These are phyloP conservation scores for Rallus crepitans DNA, from an alignment of 2,797 vertebrate species.

Conservation along the genomic window DNA sequence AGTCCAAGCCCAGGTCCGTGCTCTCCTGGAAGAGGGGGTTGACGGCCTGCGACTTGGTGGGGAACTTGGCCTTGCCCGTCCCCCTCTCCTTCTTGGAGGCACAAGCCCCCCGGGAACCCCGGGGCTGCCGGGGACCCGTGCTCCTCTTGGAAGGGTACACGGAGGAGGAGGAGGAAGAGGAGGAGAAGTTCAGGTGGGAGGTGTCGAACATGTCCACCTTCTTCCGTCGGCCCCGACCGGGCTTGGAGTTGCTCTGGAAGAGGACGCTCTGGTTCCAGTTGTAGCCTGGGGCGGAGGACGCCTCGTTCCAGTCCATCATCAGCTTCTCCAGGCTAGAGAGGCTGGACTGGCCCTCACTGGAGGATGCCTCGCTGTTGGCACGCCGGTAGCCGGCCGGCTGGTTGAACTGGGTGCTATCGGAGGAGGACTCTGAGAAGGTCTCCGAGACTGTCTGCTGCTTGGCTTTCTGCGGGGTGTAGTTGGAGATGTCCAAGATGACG, in stretches of 20 bases:
- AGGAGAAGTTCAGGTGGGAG: constrained; percentile 84
- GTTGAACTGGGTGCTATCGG: constrained; percentile 95
- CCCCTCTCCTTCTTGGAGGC: constrained; percentile 92
- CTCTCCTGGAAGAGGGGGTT: constrained; percentile 90
- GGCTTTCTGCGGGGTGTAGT: constrained; percentile 98
- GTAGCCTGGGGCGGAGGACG: constrained; percentile 92
- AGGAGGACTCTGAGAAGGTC: constrained; percentile 95
- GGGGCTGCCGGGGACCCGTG: constrained; percentile 87
- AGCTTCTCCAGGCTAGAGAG: constrained; percentile 97
- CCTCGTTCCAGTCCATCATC: constrained; percentile 99
- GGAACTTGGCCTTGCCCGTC: constrained; percentile 89
- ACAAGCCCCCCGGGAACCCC: constrained; percentile 88
- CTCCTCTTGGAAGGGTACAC: constrained; percentile 88
- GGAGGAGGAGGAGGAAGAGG: constrained; percentile 85
- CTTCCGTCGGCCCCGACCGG: constrained; percentile 93
- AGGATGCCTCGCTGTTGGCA: constrained; percentile 83
- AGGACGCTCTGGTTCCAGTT: constrained; percentile 99
- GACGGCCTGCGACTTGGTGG: constrained; percentile 79
- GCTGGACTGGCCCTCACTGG: constrained; percentile 92
- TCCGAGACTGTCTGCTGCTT: constrained; percentile 92
- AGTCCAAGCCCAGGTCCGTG: constrained; percentile 90
- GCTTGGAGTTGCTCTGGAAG: constrained; percentile 95
- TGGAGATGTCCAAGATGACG: constrained; percentile 98
- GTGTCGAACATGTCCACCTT: constrained; percentile 87
- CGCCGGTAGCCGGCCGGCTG: constrained; percentile 80